Evolutionary conservation across 1,140 invertebrate genomes (phyloP).

Genomic region (Neocloeon triangulifer): DNA sequence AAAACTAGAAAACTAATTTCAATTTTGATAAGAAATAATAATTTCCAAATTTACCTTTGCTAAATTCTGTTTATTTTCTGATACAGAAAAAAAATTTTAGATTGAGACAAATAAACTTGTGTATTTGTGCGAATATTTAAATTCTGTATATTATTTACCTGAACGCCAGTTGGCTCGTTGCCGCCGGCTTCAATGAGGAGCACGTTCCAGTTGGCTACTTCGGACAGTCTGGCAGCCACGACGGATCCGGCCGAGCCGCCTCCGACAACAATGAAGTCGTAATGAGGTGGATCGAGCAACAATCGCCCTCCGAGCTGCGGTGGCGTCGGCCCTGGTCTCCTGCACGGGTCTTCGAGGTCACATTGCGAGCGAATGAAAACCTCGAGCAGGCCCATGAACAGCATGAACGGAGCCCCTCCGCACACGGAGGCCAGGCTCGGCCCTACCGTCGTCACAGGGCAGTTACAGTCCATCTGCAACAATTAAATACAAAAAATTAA

Average conservation of each 20-base stretch:
- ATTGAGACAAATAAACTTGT: too few relatives aligned
- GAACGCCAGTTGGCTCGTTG: constrained; percentile 59
- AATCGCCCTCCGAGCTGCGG: too few relatives aligned
- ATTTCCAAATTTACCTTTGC: background rate
- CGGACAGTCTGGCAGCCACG: constrained; percentile 54
- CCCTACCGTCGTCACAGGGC: constrained; percentile 46
- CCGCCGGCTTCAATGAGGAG: constrained; percentile 60
- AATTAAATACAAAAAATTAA: too few relatives aligned
- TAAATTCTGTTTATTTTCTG: too few relatives aligned
- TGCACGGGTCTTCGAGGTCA: constrained; percentile 62
- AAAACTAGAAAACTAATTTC: too few relatives aligned
- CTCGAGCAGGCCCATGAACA: constrained; percentile 66
- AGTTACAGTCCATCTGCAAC: constrained; percentile 33
- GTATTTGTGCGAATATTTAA: too few relatives aligned
- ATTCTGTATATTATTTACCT: too few relatives aligned
- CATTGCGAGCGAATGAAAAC: constrained; percentile 62
- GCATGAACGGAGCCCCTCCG: constrained; percentile 57
- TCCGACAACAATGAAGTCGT: constrained; percentile 72
- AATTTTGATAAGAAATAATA: constrained; percentile 6
- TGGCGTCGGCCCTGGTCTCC: constrained; percentile 30
- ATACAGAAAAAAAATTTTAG: too few relatives aligned
- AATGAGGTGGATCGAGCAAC: constrained; percentile 17
- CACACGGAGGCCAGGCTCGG: constrained; percentile 58
- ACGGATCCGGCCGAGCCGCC: constrained; percentile 68
- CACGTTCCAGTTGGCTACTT: constrained; percentile 54